Percentiles rank a stretch among this genome's conserved stretches.
Evolutionary conservation across 2,888 invertebrate genomes (phyloP).

Genomic region (Eucera pruinosa): DNA sequence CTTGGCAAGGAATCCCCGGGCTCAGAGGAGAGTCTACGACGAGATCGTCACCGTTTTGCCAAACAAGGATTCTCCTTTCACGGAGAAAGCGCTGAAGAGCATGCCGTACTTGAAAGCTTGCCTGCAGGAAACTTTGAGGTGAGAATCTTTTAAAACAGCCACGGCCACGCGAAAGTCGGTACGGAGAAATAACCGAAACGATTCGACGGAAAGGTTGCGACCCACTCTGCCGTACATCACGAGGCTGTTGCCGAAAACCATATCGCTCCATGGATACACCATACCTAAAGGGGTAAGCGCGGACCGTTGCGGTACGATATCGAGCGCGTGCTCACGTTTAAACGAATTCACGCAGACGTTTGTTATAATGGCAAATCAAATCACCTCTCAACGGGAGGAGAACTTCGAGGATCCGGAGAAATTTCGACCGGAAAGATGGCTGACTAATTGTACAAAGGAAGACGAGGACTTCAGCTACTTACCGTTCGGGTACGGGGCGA

Average conservation of each 20-base stretch:
- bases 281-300: constrained; percentile 82
- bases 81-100: constrained; percentile 74
- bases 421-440: constrained; percentile 88
- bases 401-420: constrained; percentile 88
- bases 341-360: too few species aligned
- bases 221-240: constrained; percentile 88
- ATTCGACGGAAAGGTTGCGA: constrained; percentile 84
- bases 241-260: constrained; percentile 87
- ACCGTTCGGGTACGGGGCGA: constrained; percentile 88
- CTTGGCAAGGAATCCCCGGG: constrained; percentile 88
- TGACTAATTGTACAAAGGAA: constrained; percentile 81
- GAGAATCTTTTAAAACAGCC: constrained; percentile 38
- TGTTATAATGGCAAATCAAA: constrained; percentile 88
- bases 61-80: constrained; percentile 78
- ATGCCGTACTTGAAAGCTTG: constrained; percentile 88
- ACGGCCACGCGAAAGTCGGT: too few species aligned
- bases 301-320: too few species aligned
- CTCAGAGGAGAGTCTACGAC: constrained; percentile 87
- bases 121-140: constrained; percentile 88
- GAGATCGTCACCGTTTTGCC: constrained; percentile 85
- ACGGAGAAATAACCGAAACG: too few species aligned
- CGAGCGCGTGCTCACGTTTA: too few species aligned
- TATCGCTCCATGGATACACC: constrained; percentile 87
- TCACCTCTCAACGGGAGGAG: constrained; percentile 87
- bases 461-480: constrained; percentile 86